Conservation (phyloP, 64 coral and sea anemone genomes). For the Platygyra sinensis region DNA sequence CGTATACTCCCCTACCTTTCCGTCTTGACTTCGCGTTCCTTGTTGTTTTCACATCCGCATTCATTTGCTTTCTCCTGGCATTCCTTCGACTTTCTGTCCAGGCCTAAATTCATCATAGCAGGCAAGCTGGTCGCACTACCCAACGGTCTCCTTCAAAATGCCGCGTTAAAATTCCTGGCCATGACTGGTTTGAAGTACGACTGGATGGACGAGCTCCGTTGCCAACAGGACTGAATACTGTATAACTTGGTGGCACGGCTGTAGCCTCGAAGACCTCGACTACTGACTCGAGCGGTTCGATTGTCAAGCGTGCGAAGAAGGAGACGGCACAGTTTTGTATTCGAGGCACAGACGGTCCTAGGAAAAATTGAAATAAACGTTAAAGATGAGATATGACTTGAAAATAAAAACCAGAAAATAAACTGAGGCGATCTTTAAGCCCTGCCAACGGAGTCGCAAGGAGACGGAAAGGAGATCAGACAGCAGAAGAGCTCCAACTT, state of each 20-base stretch:
- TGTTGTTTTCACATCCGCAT: constrained; percentile 35
- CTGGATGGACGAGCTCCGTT: constrained; percentile 59
- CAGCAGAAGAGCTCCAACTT: too few relatives aligned
- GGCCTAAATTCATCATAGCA: constrained; percentile 69
- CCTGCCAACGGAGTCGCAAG: too few relatives aligned
- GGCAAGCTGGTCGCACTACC: constrained; percentile 95
- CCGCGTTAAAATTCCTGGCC: constrained; percentile 70
- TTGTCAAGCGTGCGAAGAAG: constrained; percentile 86
- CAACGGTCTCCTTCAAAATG: constrained; percentile 78
- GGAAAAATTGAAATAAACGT: not conserved
- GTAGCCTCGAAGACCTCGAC: constrained; percentile 84
- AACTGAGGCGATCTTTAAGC: not conserved
- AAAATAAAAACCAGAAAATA: not conserved
- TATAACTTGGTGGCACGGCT: constrained; percentile 75
- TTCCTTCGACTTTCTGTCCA: constrained; percentile 28
- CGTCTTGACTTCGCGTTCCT: not conserved
- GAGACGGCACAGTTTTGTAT: constrained; percentile 92
- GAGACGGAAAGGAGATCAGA: too few relatives aligned
- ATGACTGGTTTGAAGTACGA: constrained; percentile 75
- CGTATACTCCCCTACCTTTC: not conserved
- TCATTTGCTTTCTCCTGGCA: not conserved
- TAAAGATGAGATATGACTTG: not conserved
- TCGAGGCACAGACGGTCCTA: constrained; percentile 88
- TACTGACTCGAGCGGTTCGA: constrained; percentile 66
- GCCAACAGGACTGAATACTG: constrained; percentile 54